These are phyloP conservation scores for Epirrita christyi DNA, from an alignment of 2,888 invertebrate species.

Conservation along the genomic window DNA sequence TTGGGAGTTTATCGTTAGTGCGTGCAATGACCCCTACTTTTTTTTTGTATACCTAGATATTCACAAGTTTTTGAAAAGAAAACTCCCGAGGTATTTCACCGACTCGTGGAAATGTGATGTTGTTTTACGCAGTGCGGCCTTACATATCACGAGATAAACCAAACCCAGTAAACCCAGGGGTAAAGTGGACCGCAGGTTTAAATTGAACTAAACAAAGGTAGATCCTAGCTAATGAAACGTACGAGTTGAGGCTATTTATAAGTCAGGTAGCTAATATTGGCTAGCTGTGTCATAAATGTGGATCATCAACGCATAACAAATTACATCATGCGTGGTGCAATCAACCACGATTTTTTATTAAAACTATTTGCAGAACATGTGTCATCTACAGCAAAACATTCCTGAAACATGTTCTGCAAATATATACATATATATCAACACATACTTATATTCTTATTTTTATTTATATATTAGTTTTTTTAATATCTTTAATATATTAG, in stretches of 20 bases:
- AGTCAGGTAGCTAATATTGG: constrained; percentile 4
- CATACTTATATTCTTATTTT: too few species aligned
- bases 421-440: too few species aligned
- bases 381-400: too few species aligned
- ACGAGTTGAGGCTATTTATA: constrained; percentile 6
- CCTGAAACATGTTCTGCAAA: too few species aligned
- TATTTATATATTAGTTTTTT: too few species aligned
- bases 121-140: constrained; percentile 14
- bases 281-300: not conserved
- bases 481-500: too few species aligned
- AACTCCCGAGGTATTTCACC: not conserved
- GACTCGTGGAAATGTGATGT: not conserved
- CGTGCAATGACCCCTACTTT: not conserved
- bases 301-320: too few species aligned
- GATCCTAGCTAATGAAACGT: constrained; percentile 1
- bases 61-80: too few species aligned
- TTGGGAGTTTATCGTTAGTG: not conserved
- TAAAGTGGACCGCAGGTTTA: not conserved
- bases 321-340: not conserved
- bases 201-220: not conserved
- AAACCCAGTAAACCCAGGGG: not conserved
- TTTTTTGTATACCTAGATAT: too few species aligned
- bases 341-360: too few species aligned
- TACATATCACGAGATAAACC: not conserved
- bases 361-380: too few species aligned